Conservation (phyloP, 2,888 invertebrate genomes). For the Venusia cambrica region DNA sequence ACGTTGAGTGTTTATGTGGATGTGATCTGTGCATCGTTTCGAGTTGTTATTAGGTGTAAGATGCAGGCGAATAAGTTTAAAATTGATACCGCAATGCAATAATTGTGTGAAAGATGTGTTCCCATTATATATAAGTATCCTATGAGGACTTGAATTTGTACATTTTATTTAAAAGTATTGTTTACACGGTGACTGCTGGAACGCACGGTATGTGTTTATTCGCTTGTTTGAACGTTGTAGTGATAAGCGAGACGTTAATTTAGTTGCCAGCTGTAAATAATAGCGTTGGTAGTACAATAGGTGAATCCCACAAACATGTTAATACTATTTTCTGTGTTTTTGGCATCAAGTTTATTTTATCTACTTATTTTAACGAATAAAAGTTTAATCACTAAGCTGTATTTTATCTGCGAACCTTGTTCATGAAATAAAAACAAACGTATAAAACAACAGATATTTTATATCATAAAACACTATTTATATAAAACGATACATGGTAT, state of each 20-base stretch:
- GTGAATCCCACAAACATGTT: conserved; percentile 67
- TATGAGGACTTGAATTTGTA: conserved; percentile 53
- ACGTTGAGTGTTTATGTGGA: conserved; percentile 50
- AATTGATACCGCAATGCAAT: conserved; percentile 55
- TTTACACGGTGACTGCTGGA: too few relatives aligned
- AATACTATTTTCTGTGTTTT: conserved; percentile 73
- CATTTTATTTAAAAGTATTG: conserved; percentile 35
- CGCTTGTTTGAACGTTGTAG: too few relatives aligned
- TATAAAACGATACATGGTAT: conserved; percentile 29
- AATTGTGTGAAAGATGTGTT: conserved; percentile 58
- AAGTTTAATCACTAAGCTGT: conserved; percentile 58
- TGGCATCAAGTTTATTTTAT: conserved; percentile 78
- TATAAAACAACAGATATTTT: conserved; percentile 30
- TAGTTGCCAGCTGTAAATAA: conserved; percentile 74
- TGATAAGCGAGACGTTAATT: conserved; percentile 58
- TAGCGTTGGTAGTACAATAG: conserved; percentile 61
- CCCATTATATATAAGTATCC: conserved; percentile 53
- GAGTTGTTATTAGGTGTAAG: conserved; percentile 49
- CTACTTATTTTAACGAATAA: conserved; percentile 80
- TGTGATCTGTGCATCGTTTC: conserved; percentile 46
- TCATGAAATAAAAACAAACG: conserved; percentile 24
- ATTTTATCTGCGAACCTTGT: conserved; percentile 31
- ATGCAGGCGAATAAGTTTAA: conserved; percentile 73
- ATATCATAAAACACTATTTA: conserved; percentile 26
- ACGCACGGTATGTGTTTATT: too few relatives aligned